Evolutionary conservation across 2,888 invertebrate genomes (phyloP).

Genomic region (Ornithoptera priamus): DNA sequence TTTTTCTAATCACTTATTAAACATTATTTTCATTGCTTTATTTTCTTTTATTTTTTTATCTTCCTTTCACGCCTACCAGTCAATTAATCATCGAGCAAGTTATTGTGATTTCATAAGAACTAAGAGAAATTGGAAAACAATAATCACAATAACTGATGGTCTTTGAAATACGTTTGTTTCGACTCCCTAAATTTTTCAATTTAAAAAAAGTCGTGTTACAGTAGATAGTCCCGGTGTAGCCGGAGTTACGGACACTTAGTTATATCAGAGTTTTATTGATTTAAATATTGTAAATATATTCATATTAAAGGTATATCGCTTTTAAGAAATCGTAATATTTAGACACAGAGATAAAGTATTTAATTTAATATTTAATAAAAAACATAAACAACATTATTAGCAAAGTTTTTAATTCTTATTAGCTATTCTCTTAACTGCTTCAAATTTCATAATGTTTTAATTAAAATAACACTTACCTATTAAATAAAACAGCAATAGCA

Average conservation of each 20-base stretch:
- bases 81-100: slow-evolving; percentile 54
- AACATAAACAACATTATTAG: too few species aligned
- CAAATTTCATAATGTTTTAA: too few species aligned
- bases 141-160: slow-evolving; percentile 28
- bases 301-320: not conserved
- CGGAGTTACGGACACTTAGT: slow-evolving; percentile 36
- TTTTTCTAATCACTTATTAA: slow-evolving; percentile 33
- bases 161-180: slow-evolving; percentile 45
- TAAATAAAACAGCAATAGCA: not conserved
- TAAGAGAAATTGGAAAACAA: not conserved
- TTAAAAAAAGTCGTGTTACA: slow-evolving; percentile 53
- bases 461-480: not conserved
- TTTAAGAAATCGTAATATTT: not conserved
- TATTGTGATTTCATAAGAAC: slow-evolving; percentile 24
- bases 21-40: slow-evolving; percentile 47
- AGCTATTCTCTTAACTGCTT: too few species aligned
- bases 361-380: too few species aligned
- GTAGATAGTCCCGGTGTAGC: slow-evolving; percentile 37
- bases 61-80: slow-evolving; percentile 65
- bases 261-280: slow-evolving; percentile 30
- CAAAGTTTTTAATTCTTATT: too few species aligned
- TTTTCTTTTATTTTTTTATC: slow-evolving; percentile 41
- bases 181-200: slow-evolving; percentile 81
- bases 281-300: slow-evolving; percentile 32
- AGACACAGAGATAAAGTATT: not conserved